Conservation (phyloP, 2,113 vertebrate genomes). For the Puffinus mauretanicus region DNA sequence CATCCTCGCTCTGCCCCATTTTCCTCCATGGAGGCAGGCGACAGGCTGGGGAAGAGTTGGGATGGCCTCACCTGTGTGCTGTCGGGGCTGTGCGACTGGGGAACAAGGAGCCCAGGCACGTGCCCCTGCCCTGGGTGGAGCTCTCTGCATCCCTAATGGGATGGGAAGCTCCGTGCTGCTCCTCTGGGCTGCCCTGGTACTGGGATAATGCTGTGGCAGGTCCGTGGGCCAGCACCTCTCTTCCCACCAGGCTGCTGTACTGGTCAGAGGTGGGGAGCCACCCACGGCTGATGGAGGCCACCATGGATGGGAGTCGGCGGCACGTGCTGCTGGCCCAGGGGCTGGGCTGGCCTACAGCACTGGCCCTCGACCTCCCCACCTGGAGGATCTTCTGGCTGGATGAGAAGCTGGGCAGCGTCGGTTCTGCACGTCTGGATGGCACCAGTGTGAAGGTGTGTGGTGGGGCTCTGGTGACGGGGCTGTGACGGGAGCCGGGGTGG, state of each 20-base stretch:
- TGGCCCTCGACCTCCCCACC: conserved; percentile 81
- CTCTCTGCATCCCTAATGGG: background rate
- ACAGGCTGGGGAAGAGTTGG: background rate
- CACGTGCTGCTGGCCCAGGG: conserved; percentile 74
- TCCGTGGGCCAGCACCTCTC: background rate
- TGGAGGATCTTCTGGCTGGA: conserved; percentile 89
- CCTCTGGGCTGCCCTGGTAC: background rate
- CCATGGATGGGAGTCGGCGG: conserved; percentile 85
- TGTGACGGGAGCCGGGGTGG: fast-evolving
- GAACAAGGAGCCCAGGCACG: background rate
- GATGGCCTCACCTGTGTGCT: background rate
- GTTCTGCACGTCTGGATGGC: conserved; percentile 83
- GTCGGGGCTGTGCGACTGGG: fast-evolving
- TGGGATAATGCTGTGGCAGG: fast-evolving
- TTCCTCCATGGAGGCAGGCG: background rate
- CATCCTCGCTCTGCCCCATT: background rate
- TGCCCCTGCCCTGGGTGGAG: background rate
- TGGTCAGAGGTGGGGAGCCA: conserved; percentile 87
- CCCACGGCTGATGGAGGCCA: conserved; percentile 80
- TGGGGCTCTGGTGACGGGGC: background rate
- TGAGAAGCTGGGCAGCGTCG: conserved; percentile 83
- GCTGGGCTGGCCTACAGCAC: conserved; percentile 84
- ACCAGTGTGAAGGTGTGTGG: conserved; percentile 75
- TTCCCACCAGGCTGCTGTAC: conserved; percentile 81
- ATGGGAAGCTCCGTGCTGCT: background rate